Percentiles rank a stretch among this genome's conserved stretches.
Conservation (phyloP, 23 tunicate genomes). For the Pegea sp. region DNA sequence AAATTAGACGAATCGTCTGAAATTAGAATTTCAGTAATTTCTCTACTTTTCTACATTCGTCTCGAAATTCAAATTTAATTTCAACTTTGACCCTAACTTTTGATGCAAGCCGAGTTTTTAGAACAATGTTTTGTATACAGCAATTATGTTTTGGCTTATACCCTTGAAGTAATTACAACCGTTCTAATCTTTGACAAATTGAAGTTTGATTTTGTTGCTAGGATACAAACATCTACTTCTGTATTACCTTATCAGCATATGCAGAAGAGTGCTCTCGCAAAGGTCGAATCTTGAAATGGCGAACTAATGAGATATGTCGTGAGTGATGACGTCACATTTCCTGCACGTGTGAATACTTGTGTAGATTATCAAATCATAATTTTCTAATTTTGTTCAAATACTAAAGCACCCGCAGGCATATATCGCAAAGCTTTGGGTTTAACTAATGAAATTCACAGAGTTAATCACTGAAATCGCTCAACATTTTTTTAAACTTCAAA, state of each 20-base stretch:
- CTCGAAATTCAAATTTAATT: too few relatives aligned
- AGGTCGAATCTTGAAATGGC: constrained; percentile 47
- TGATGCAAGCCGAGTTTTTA: too few relatives aligned
- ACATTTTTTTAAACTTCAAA: neutral
- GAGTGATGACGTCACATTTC: too few relatives aligned
- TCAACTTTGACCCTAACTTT: too few relatives aligned
- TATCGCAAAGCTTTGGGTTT: neutral
- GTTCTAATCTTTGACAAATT: neutral
- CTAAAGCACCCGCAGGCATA: neutral
- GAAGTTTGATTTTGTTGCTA: constrained; percentile 3
- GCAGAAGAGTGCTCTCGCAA: constrained; percentile 62
- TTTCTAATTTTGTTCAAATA: neutral
- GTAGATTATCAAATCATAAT: neutral
- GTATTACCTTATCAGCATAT: constrained; percentile 64
- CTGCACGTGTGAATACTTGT: neutral
- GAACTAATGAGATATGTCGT: constrained; percentile 56
- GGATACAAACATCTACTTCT: constrained; percentile 65
- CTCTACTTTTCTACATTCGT: too few relatives aligned
- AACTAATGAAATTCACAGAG: neutral
- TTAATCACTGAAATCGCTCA: neutral
- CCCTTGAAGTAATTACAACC: neutral
- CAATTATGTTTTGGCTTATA: neutral
- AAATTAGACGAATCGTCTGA: too few relatives aligned
- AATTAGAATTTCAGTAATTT: too few relatives aligned
- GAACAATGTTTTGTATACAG: too few relatives aligned